Evolutionary conservation across 2,797 vertebrate species (phyloP).

Genomic region (Merluccius polli): DNA sequence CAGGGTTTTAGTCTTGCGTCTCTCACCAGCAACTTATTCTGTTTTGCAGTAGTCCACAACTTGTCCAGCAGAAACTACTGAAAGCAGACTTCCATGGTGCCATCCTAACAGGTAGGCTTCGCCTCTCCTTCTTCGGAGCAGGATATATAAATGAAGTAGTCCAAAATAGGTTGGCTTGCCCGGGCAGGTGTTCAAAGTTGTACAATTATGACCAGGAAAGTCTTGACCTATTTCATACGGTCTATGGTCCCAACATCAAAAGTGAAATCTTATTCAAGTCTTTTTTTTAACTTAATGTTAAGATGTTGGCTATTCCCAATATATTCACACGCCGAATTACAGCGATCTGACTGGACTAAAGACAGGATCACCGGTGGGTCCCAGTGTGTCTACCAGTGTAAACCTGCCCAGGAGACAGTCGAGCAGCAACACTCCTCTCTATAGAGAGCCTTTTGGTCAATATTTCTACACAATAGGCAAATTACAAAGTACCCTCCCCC

Average conservation of each 20-base stretch:
- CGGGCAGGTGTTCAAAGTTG: too few species aligned
- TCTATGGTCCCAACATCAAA: too few species aligned
- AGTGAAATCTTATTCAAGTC: too few species aligned
- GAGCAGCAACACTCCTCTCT: neutral
- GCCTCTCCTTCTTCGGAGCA: too few species aligned
- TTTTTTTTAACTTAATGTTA: neutral
- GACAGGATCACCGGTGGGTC: too few species aligned
- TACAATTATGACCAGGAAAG: too few species aligned
- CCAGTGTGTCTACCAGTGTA: neutral
- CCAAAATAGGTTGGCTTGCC: neutral
- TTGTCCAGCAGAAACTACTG: slow-evolving; percentile 84
- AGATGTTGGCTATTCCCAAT: neutral
- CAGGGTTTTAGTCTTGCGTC: neutral
- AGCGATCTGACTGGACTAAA: neutral
- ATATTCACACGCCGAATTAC: neutral
- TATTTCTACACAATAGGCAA: neutral
- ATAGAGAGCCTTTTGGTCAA: neutral
- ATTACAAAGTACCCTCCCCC: neutral
- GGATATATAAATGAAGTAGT: too few species aligned
- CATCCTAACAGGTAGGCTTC: slow-evolving; percentile 74
- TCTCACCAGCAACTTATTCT: neutral
- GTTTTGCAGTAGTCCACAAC: slow-evolving; percentile 75
- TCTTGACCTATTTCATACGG: too few species aligned
- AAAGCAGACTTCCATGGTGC: slow-evolving; percentile 96
- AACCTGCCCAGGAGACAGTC: neutral